Percentiles rank a stretch among this genome's conserved stretches.
These are phyloP conservation scores for Eurytoma adleriae DNA, from an alignment of 2,888 invertebrate species.

Conservation along the genomic window DNA sequence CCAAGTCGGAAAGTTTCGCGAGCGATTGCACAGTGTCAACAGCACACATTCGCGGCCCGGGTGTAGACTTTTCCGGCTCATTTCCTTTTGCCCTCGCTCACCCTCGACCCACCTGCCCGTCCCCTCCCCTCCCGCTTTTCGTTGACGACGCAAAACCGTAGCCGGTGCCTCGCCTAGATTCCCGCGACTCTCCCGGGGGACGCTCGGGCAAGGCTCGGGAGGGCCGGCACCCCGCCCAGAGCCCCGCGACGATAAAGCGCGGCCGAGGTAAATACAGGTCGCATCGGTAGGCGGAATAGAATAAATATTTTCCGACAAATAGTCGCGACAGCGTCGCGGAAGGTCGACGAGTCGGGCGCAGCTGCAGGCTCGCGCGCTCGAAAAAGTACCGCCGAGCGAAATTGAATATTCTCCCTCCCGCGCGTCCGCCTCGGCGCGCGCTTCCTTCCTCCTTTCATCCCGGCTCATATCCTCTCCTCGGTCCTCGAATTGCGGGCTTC, in stretches of 20 bases:
- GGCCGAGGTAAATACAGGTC: constrained; percentile 70
- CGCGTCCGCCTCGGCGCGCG: not conserved
- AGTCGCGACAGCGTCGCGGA: constrained; percentile 71
- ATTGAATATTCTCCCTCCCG: constrained; percentile 67
- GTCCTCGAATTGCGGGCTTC: constrained; percentile 20
- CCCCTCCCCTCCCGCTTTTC: not conserved
- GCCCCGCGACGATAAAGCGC: constrained; percentile 55
- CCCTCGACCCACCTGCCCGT: not conserved
- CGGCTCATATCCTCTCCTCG: constrained; percentile 29
- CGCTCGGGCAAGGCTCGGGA: not conserved
- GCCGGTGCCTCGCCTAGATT: not conserved
- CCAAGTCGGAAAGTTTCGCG: constrained; percentile 24
- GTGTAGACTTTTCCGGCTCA: constrained; percentile 20
- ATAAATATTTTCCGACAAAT: constrained; percentile 74
- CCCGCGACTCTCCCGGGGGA: not conserved
- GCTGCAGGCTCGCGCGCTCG: constrained; percentile 59
- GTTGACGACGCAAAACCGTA: not conserved
- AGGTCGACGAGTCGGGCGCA: constrained; percentile 71
- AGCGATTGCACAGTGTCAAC: constrained; percentile 32
- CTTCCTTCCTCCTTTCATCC: constrained; percentile 33
- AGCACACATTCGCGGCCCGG: not conserved
- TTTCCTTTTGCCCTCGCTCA: not conserved
- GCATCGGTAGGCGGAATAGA: constrained; percentile 72
- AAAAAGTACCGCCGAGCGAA: constrained; percentile 68
- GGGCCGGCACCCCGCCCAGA: constrained; percentile 5